These are phyloP conservation scores for Sciurus carolinensis DNA, from an alignment of 2,797 vertebrate species.

Conservation along the genomic window DNA sequence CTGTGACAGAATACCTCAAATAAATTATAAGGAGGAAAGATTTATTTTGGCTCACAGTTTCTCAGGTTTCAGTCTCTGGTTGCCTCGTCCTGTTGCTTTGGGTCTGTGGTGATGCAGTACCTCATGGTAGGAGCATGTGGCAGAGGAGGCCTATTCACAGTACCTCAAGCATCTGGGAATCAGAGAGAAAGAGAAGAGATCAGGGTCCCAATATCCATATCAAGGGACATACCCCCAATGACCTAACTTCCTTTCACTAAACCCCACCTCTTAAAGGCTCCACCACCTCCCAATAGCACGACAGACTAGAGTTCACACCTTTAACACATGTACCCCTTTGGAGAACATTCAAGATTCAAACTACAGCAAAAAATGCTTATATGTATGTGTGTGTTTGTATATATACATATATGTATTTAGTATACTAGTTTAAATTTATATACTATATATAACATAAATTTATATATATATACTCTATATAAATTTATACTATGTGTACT, in stretches of 20 bases:
- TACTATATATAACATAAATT: not conserved
- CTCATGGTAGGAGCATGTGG: not conserved
- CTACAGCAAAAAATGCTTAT: not conserved
- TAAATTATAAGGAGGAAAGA: not conserved
- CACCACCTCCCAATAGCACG: not conserved
- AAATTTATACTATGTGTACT: not conserved
- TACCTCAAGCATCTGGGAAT: not conserved
- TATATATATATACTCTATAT: not conserved
- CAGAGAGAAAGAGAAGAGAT: not conserved
- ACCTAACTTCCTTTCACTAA: not conserved
- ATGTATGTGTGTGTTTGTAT: too few relatives aligned
- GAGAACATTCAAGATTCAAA: not conserved
- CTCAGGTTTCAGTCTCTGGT: not conserved
- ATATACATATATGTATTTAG: not conserved
- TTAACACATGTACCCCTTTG: not conserved
- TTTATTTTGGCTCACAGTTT: not conserved
- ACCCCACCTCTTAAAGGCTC: not conserved
- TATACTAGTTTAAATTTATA: not conserved
- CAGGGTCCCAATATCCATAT: not conserved
- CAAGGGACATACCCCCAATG: too few relatives aligned
- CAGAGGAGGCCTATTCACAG: not conserved
- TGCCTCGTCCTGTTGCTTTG: not conserved
- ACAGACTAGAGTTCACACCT: not conserved
- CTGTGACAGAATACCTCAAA: not conserved
- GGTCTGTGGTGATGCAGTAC: not conserved